Base-by-base conservation (phyloP, 2,888 invertebrate species). In the Rhogogaster chlorosoma region DNA sequence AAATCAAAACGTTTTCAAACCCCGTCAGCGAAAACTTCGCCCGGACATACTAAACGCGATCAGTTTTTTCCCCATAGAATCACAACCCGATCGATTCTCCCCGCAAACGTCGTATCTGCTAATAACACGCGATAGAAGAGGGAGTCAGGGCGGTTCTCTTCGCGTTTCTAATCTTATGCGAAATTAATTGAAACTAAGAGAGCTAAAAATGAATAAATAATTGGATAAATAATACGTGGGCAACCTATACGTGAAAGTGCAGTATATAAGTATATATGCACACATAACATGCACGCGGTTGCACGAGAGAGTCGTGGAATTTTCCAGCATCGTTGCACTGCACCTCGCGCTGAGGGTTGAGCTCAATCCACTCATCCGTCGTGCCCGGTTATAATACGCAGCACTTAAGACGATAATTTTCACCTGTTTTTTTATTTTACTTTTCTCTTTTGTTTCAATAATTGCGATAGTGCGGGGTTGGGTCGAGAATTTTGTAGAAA, bases 281-380 rank as follows among this genome's bases (percentile, higher is more conserved):
- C 45, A 45, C 45, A 45, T 45, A 45, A 45, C 45, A 78, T 36
- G 10, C 15, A 78, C 57, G 10, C 15, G 61, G 26, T n/a, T 49
- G 57, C 22, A 61, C 36, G 57, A 61, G 61, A 57, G 80, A 80
- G 32, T 57, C 32, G 26, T 61, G 80, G 80, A 80, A 80, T 80
- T 80, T 80, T 80, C 80, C 80, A 80, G 57, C 80, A 38, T 61
- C 38, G 61, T 49, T 32, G 15, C 45, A n/a, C 77, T 32, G 32
- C 18, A 67, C 67, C 67, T 67, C 67, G 42, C 22, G 29, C 53
- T 53, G 5, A 80, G 80, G 80, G 57, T 38, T 49, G 80, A 61
- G 80, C 61, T 38, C 57, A 61, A 80, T 80, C 80, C 80, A 61
- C 80, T 80, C 80, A 80, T 80, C 57, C 57, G 80, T 80, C 80